These are phyloP conservation scores for Drosophila lacicola DNA, from an alignment of 2,888 invertebrate genomes.

Conservation along the genomic window DNA sequence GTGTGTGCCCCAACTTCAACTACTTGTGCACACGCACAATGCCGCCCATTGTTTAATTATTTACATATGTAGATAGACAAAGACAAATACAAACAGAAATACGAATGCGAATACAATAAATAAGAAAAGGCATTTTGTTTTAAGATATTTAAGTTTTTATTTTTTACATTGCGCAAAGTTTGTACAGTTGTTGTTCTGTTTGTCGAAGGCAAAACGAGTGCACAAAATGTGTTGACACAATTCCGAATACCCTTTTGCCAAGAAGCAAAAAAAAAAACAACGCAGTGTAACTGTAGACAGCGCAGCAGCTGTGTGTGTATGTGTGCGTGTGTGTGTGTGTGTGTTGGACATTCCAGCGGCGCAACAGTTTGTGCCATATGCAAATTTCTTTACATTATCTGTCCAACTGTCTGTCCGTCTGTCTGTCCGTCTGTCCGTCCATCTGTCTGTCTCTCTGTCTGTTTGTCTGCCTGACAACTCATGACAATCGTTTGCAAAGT, in stretches of 20 bases:
- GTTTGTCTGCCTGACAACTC: conserved; percentile 61
- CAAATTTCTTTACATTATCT: conserved; percentile 77
- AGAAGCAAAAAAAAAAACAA: conserved; percentile 9
- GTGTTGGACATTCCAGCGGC: conserved; percentile 70
- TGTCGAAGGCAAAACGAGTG: conserved; percentile 36
- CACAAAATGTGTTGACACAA: conserved; percentile 72
- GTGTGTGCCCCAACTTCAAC: conserved; percentile 5
- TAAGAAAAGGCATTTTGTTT: conserved; percentile 12
- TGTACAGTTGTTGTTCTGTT: conserved; percentile 62
- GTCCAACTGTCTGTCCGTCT: conserved; percentile 32
- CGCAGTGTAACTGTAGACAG: conserved; percentile 44
- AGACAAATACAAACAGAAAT: conserved; percentile 3
- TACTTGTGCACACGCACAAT: conserved; percentile 47
- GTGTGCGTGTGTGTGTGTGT: conserved; percentile 16
- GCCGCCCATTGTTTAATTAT: conserved; percentile 50
- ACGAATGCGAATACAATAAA: neutral
- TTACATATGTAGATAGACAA: conserved; percentile 48
- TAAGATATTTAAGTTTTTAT: conserved; percentile 28
- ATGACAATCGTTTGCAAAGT: conserved; percentile 71
- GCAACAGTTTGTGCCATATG: conserved; percentile 78
- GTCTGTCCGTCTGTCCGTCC: neutral
- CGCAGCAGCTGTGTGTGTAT: conserved; percentile 41
- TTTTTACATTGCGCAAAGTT: conserved; percentile 68
- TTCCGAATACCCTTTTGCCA: conserved; percentile 70
- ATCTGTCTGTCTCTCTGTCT: conserved; percentile 21